Evolutionary conservation across 2,888 invertebrate species (phyloP).

Genomic region (Chirona hameri): DNA sequence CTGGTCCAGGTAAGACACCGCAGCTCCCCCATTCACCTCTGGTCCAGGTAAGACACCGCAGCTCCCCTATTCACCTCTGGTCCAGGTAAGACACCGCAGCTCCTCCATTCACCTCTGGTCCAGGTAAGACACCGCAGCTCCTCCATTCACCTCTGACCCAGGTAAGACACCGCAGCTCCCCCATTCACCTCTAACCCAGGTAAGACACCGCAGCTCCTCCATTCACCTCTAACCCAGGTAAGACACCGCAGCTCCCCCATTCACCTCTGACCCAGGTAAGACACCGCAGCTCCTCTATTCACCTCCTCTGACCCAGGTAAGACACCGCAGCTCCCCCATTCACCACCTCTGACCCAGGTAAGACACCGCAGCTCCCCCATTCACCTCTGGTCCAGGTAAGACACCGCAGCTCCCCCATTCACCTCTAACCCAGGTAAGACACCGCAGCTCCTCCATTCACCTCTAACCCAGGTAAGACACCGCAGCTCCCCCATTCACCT

Average conservation of each 20-base stretch:
- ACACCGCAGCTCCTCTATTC: too few species aligned
- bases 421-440: neutral
- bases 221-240: neutral
- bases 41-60: too few species aligned
- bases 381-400: neutral
- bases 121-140: too few species aligned
- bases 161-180: too few species aligned
- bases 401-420: too few species aligned
- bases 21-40: neutral
- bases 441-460: too few species aligned
- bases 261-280: neutral
- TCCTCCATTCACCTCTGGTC: neutral
- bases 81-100: too few species aligned
- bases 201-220: too few species aligned
- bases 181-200: neutral
- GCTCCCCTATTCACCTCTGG: neutral
- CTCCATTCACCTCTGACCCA: neutral
- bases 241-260: too few species aligned
- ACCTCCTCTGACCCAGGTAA: slow-evolving; percentile 57
- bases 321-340: too few species aligned
- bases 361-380: too few species aligned
- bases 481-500: too few species aligned
- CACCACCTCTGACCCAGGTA: slow-evolving; percentile 57
- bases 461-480: neutral
- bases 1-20: neutral